These are phyloP conservation scores for Drosophila mayaguana DNA, from an alignment of 2,888 invertebrate species.

Conservation along the genomic window DNA sequence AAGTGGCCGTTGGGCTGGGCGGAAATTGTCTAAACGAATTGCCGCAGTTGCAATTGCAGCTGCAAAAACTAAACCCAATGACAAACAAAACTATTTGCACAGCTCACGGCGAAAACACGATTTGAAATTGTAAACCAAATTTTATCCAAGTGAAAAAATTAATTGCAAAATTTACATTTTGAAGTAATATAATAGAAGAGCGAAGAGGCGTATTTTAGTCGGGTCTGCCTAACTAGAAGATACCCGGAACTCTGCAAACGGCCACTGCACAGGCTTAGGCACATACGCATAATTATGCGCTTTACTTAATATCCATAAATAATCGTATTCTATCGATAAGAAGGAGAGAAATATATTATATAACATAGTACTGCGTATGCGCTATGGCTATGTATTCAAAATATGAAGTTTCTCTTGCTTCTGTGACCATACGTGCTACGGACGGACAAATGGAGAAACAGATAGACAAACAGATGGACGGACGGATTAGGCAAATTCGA, in stretches of 20 bases:
- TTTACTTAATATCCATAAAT: too few relatives aligned
- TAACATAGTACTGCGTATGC: too few relatives aligned
- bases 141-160: not conserved
- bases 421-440: too few relatives aligned
- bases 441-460: too few relatives aligned
- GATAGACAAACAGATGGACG: too few relatives aligned
- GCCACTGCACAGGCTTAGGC: too few relatives aligned
- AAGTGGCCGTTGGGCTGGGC: slow-evolving; percentile 20
- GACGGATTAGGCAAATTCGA: too few relatives aligned
- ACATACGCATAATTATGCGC: too few relatives aligned
- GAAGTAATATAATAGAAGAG: not conserved
- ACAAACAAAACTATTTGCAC: slow-evolving; percentile 64
- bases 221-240: not conserved
- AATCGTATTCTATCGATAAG: too few relatives aligned
- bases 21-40: slow-evolving; percentile 8
- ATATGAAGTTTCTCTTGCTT: too few relatives aligned
- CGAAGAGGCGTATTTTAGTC: not conserved
- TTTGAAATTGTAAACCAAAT: not conserved
- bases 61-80: slow-evolving; percentile 49
- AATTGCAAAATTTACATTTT: not conserved
- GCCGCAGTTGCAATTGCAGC: slow-evolving; percentile 51
- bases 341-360: too few relatives aligned
- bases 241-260: not conserved
- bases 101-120: slow-evolving; percentile 7
- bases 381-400: too few relatives aligned